Evolutionary conservation across 2,797 vertebrate genomes (phyloP).

Genomic region (Coilia nasus): DNA sequence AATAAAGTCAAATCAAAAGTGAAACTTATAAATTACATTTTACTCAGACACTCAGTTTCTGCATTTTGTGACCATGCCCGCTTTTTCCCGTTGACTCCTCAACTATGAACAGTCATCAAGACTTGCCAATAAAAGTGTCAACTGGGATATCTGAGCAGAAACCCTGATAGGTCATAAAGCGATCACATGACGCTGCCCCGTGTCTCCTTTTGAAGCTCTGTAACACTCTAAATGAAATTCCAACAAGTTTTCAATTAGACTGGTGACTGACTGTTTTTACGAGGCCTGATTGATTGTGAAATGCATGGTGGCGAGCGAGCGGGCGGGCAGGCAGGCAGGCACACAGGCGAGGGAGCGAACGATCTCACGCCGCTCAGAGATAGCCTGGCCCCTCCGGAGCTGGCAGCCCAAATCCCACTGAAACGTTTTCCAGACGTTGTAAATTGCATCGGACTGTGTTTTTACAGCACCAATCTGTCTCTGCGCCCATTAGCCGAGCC

Average conservation of each 20-base stretch:
- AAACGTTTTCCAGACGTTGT: slow-evolving; percentile 47
- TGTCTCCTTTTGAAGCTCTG: neutral
- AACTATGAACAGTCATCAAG: too few relatives aligned
- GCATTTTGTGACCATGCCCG: too few relatives aligned
- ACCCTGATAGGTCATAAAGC: neutral
- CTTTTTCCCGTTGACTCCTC: too few relatives aligned
- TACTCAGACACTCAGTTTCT: too few relatives aligned
- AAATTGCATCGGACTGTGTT: slow-evolving; percentile 36
- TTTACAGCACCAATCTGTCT: slow-evolving; percentile 23
- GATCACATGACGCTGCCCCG: neutral
- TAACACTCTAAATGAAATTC: neutral
- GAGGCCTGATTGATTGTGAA: slow-evolving; percentile 24
- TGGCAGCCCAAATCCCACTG: slow-evolving; percentile 12
- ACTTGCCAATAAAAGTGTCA: neutral
- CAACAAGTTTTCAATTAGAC: slow-evolving; percentile 24
- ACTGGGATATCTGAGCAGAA: neutral
- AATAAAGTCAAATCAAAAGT: too few relatives aligned
- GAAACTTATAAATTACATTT: too few relatives aligned
- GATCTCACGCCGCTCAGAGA: slow-evolving; percentile 19
- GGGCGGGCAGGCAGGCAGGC: too few relatives aligned
- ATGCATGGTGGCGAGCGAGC: neutral
- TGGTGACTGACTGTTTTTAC: slow-evolving; percentile 23
- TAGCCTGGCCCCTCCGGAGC: slow-evolving; percentile 2
- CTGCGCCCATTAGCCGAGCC: neutral
- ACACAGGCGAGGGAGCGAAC: neutral